Base-by-base conservation (phyloP, 2,797 vertebrate species). In the Astyanax mexicanus region DNA sequence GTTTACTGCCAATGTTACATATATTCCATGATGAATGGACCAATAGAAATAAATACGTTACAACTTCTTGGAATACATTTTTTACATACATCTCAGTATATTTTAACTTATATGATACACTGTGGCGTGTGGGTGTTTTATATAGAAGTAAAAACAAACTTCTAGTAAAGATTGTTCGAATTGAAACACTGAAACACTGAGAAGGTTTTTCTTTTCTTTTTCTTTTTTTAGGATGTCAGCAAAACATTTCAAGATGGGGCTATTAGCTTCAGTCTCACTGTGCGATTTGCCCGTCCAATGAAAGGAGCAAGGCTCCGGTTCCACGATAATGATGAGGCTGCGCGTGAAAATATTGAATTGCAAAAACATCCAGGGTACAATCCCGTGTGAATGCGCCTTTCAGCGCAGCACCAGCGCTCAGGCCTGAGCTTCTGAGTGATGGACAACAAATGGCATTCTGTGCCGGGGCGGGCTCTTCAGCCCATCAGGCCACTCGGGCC, bases 291-390 rank as follows among this genome's bases (percentile, higher is more conserved):
- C 49, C 68, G 88, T 90, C 89, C 86, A 87, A 2, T 91, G 93
- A 93, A 93, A 93, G 93, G 91, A 89, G 89, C 87, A 88, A 92
- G 96, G 94, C 93, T 97, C 95, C 69, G 92, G 94, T 96, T 96
- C 94, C 96, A 89, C 91, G 94, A 95, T 96, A 97, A 96, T 94
- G 95, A 96, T 88, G 95, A 94, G 95, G 93, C 94, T 94, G 94
- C 92, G 96, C 94, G 96, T 95, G 96, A 97, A 96, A 97, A 98
- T 98, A 98, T 98, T 98, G 94, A 96, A 96, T 98, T 96, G 96
- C 97, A 97, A 94, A 95, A 96, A 96, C 96, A 97, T 93, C 94
- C 94, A 89, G 90, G 87, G 92, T 88, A 92, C 95, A 93, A 89
- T 88, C 89, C 93, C 92, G 92, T 95, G 94, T 95, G 95, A 95